phyloP scores from a whole-genome alignment of 1,140 invertebrate genomes.

The Lasioglossum baleicum region DNA sequence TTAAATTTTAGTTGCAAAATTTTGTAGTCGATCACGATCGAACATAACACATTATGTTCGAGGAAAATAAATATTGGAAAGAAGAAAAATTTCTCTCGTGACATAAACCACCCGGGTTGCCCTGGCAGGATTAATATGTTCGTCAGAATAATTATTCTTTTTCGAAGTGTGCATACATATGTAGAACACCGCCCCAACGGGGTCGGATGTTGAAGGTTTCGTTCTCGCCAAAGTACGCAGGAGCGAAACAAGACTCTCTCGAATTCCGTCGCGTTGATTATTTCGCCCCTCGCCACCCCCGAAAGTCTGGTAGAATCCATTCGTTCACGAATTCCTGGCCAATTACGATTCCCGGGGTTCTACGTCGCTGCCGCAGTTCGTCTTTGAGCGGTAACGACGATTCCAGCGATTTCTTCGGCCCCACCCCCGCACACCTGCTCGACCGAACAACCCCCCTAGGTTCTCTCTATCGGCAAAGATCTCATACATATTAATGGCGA shows the following conservation, averaged over 20 bases:
- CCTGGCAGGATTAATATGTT: too few relatives aligned
- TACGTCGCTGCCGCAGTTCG: conserved; percentile 41
- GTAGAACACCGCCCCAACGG: too few relatives aligned
- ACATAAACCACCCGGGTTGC: too few relatives aligned
- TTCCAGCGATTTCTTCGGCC: conserved; percentile 39
- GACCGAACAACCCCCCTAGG: background rate
- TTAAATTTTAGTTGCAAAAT: too few relatives aligned
- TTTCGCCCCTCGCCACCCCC: background rate
- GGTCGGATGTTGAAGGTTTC: too few relatives aligned
- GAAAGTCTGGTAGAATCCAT: conserved; percentile 49
- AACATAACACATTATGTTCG: too few relatives aligned
- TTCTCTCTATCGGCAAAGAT: conserved; percentile 59
- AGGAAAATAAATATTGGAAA: too few relatives aligned
- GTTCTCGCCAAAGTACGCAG: background rate
- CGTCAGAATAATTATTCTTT: too few relatives aligned
- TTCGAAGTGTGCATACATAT: too few relatives aligned
- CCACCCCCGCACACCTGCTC: background rate
- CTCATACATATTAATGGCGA: conserved; percentile 78
- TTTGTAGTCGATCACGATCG: too few relatives aligned
- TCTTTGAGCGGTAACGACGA: conserved; percentile 7
- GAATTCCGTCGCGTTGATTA: conserved; percentile 12
- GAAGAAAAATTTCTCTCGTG: too few relatives aligned
- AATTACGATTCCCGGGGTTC: conserved; percentile 54
- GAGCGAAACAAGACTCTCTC: background rate
- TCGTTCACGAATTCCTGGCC: conserved; percentile 54